Conservation (phyloP, 2,888 invertebrate species). For the Patella caerulea region DNA sequence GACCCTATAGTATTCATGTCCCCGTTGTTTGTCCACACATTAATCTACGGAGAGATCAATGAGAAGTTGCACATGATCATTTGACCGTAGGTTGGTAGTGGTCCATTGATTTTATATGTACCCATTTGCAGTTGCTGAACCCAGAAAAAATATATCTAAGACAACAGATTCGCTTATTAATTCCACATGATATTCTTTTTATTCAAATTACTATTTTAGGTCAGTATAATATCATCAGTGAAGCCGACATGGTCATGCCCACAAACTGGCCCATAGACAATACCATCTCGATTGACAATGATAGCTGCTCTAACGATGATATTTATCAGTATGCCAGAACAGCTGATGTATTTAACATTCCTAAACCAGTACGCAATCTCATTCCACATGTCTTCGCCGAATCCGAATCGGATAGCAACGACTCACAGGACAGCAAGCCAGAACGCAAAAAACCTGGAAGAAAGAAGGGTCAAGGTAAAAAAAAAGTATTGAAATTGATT, state of each 20-base stretch:
- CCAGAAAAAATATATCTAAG: too few relatives aligned
- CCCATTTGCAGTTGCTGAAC: too few relatives aligned
- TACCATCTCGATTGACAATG: background rate
- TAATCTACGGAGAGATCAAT: too few relatives aligned
- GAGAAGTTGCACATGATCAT: too few relatives aligned
- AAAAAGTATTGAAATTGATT: too few relatives aligned
- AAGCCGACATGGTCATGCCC: background rate
- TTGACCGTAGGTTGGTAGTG: too few relatives aligned
- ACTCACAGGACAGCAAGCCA: background rate
- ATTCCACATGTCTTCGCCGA: background rate
- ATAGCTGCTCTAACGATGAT: background rate
- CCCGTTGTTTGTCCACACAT: too few relatives aligned
- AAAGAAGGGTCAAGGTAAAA: conserved; percentile 61
- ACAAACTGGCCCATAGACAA: background rate
- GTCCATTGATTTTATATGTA: too few relatives aligned
- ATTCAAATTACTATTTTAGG: too few relatives aligned
- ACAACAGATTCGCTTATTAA: too few relatives aligned
- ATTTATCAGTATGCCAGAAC: background rate
- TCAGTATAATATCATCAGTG: background rate
- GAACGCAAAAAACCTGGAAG: conserved; percentile 56
- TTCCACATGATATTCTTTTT: too few relatives aligned
- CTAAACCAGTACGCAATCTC: background rate
- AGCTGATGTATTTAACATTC: conserved; percentile 2
- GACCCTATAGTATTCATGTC: too few relatives aligned
- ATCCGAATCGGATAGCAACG: background rate